A percentile compares a stretch with the other conserved stretches of the same genome.
phyloP scores from a whole-genome alignment of 2,888 invertebrate genomes.

The Laspeyria flexula region DNA sequence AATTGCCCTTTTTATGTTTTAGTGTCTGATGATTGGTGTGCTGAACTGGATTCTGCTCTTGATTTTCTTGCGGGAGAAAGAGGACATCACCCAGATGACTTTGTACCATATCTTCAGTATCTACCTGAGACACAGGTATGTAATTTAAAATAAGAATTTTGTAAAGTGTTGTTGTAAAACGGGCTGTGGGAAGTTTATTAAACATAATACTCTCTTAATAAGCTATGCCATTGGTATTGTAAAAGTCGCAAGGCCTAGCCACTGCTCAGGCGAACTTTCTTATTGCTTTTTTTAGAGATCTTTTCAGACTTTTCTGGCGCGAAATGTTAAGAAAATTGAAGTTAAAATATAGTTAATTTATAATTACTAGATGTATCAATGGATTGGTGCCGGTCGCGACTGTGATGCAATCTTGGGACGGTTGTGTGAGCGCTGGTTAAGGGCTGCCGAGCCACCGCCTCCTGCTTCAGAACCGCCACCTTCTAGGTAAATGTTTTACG shows the following conservation, averaged over 20 bases:
- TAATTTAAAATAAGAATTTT: not conserved
- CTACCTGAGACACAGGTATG: slow-evolving; percentile 88
- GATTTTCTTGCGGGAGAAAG: slow-evolving; percentile 94
- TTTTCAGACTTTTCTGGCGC: too few relatives aligned
- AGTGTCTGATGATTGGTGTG: slow-evolving; percentile 90
- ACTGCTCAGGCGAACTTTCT: too few relatives aligned
- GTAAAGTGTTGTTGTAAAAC: too few relatives aligned
- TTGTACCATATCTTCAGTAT: slow-evolving; percentile 95
- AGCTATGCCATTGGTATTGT: too few relatives aligned
- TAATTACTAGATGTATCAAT: slow-evolving; percentile 89
- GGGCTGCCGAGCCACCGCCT: slow-evolving; percentile 77
- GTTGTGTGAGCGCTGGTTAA: slow-evolving; percentile 93
- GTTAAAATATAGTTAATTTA: too few relatives aligned
- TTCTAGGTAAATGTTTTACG: slow-evolving; percentile 56
- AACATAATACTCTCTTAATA: too few relatives aligned
- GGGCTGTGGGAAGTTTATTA: too few relatives aligned
- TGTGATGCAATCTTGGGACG: slow-evolving; percentile 91
- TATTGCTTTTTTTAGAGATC: too few relatives aligned
- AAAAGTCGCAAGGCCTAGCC: too few relatives aligned
- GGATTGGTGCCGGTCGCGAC: slow-evolving; percentile 98
- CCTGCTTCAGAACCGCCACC: slow-evolving; percentile 63
- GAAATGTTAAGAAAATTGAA: not conserved
- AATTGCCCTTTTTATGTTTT: slow-evolving; percentile 29
- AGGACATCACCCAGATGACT: slow-evolving; percentile 93
- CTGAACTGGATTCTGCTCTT: slow-evolving; percentile 91